Evolutionary conservation across 2,888 invertebrate genomes (phyloP), one percentile per base, ranked within the genome.

Genomic region (Dysmachus trigonus): DNA sequence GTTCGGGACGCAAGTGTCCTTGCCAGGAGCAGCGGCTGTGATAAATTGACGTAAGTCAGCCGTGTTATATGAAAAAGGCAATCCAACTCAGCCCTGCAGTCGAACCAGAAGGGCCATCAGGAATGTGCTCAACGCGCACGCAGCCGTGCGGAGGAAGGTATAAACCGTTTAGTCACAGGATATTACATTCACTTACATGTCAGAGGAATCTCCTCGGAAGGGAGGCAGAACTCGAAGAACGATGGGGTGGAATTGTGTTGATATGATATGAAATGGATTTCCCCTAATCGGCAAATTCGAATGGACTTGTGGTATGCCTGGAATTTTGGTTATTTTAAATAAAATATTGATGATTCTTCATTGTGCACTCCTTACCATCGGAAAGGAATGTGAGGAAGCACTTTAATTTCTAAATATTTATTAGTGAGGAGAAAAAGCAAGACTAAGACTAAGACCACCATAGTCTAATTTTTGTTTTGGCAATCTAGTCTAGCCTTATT

Each of bases 91-190:
- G 31, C 33, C 33, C 27, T 13, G 35, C n/a, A 13, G 31, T 30
- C 47, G 2, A 38, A 53, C 22, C 13, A 13, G 51, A n/a, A 33
- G n/a, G 10, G 13, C 13, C 76, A 74, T 33, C 62, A 2, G 74
- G 33, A 79, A 30, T 27, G 35, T 79, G 62, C 8, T 15, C 47
- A 41, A 85, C 74, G 33, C 22, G 47, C 31, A 74, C 76, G 38
- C 38, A 71, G 15, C 85, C 35, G 76, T 74, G 53, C 53, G 72
- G 72, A 27, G 30, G 72, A 84, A 72, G 72, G 72, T 41, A 84
- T 91, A 92, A 92, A 92, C 91, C 92, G 91, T 92, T 92, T 92
- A 92, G 92, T 92, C 91, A 92, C 92, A 92, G 92, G 91, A 92
- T 92, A 92, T 92, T 92, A 91, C 91, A 90, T 90, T 90, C 91